Evolutionary conservation across 2,797 vertebrate species (phyloP).

Genomic region (Triplophysa bombifrons): DNA sequence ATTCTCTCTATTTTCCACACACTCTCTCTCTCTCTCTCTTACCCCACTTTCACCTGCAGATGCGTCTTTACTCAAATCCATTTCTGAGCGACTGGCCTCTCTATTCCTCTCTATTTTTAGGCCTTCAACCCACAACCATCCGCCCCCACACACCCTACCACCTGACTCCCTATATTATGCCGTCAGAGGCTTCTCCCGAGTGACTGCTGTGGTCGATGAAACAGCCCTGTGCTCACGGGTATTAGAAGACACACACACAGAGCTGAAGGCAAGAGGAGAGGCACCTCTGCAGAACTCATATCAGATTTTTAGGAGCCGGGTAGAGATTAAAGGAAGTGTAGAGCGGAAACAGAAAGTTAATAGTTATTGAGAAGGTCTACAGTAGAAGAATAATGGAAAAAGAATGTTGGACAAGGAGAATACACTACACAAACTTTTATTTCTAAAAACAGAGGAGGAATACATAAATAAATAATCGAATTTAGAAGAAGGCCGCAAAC

Average conservation of each 20-base stretch:
- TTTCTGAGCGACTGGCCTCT: conserved; percentile 32
- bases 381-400: conserved; percentile 41
- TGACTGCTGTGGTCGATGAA: conserved; percentile 57
- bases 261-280: conserved; percentile 19
- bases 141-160: neutral
- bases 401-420: conserved; percentile 23
- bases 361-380: conserved; percentile 46
- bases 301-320: conserved; percentile 43
- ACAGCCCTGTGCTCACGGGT: conserved; percentile 70
- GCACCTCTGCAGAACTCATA: conserved; percentile 51
- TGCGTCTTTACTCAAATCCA: conserved; percentile 15
- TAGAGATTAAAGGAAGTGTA: conserved; percentile 50
- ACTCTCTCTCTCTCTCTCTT: neutral
- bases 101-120: conserved; percentile 54
- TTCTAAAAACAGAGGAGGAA: too few relatives aligned
- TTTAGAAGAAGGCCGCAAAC: too few relatives aligned
- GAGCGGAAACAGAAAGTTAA: conserved; percentile 37
- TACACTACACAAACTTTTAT: too few relatives aligned
- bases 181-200: conserved; percentile 55
- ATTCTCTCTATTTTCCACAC: conserved; percentile 9
- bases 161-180: conserved; percentile 68
- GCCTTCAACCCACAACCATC: neutral
- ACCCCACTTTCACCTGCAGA: conserved; percentile 24
- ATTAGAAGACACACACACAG: conserved; percentile 60
- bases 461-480: too few relatives aligned